Percentiles rank a stretch among this genome's conserved stretches.
phyloP scores from a whole-genome alignment of 2,888 invertebrate genomes.

The Parnassius apollo region DNA sequence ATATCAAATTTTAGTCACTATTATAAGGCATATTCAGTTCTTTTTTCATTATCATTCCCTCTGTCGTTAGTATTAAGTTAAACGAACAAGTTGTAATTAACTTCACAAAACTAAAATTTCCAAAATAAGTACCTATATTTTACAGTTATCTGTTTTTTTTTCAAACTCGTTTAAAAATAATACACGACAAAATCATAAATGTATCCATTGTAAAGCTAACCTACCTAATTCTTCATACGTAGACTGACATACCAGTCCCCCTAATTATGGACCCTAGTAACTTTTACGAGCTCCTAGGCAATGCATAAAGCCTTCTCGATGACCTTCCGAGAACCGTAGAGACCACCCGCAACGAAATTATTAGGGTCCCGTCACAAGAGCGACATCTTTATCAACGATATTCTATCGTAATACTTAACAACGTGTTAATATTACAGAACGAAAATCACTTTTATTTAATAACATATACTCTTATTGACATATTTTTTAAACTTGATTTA shows the following conservation, averaged over 20 bases:
- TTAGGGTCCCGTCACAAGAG: conserved; percentile 46
- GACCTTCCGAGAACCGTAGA: conserved; percentile 69
- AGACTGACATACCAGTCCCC: conserved; percentile 43
- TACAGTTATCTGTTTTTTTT: no score
- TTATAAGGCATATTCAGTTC: background rate
- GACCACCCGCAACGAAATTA: conserved; percentile 72
- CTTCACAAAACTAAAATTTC: no score
- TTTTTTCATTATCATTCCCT: no score
- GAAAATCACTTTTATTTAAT: no score
- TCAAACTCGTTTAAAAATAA: no score
- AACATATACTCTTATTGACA: no score
- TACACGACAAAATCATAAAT: background rate
- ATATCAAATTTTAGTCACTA: conserved; percentile 21
- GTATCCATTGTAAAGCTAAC: conserved; percentile 34
- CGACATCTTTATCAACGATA: conserved; percentile 44
- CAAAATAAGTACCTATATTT: no score
- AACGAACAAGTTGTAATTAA: no score
- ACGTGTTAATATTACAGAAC: no score
- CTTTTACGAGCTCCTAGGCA: conserved; percentile 62
- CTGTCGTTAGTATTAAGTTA: no score
- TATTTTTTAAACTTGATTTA: no score
- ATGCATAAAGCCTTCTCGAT: conserved; percentile 52
- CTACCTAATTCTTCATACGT: conserved; percentile 49
- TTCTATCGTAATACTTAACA: conserved; percentile 20
- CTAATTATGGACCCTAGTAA: conserved; percentile 58